Evolutionary conservation across 2,113 vertebrate genomes (phyloP).

Genomic region (Plecturocebus donacophilus): DNA sequence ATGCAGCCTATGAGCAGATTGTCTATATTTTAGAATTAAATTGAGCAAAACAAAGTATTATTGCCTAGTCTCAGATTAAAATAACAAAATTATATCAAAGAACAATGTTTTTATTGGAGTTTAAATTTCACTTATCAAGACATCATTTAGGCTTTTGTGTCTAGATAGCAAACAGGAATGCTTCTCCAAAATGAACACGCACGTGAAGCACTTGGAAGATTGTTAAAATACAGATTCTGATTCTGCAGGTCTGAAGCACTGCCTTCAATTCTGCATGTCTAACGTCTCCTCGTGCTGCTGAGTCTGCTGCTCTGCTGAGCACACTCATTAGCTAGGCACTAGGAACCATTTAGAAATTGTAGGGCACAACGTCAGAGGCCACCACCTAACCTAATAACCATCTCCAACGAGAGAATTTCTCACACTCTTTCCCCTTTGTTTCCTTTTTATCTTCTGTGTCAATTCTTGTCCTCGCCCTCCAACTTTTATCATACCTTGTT

Average conservation of each 20-base stretch:
- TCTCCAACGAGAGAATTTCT: rapidly evolving
- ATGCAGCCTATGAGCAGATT: background rate
- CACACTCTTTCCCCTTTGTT: rapidly evolving
- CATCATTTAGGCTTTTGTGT: background rate
- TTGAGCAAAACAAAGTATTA: background rate
- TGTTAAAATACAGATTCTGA: background rate
- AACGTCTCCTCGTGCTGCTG: too few relatives aligned
- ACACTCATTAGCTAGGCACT: background rate
- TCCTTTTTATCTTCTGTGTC: background rate
- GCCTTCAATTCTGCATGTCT: background rate
- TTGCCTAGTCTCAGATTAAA: background rate
- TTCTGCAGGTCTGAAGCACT: background rate
- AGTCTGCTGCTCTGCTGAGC: background rate
- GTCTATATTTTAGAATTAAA: background rate
- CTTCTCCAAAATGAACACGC: background rate
- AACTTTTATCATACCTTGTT: background rate
- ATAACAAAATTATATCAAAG: background rate
- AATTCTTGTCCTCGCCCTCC: background rate
- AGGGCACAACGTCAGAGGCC: background rate
- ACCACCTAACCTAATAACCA: background rate
- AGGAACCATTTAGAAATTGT: background rate
- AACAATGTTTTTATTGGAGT: background rate
- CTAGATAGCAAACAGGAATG: background rate
- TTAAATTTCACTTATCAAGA: background rate
- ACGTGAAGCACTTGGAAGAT: background rate